Evolutionary conservation across 1,140 invertebrate genomes (phyloP).

Genomic region (Contarinia nasturtii): DNA sequence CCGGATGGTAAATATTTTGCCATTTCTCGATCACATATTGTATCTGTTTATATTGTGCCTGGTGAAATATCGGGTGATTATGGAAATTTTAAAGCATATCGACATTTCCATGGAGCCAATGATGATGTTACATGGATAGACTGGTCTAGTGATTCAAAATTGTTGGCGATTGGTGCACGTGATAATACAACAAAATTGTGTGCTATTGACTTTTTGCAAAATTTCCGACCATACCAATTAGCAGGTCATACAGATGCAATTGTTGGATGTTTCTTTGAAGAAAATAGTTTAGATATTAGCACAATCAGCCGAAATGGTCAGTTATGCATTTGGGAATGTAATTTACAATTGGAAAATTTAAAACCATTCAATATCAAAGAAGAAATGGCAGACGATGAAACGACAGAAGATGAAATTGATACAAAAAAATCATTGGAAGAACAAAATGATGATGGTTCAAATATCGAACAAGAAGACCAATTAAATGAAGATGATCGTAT

Average conservation of each 20-base stretch:
- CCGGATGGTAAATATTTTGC: constrained; percentile 88
- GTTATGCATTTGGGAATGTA: constrained; percentile 77
- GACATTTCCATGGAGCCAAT: constrained; percentile 56
- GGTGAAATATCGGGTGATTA: constrained; percentile 58
- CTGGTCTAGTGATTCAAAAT: constrained; percentile 81
- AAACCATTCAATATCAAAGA: constrained; percentile 26
- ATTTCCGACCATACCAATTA: constrained; percentile 51
- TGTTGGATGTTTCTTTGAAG: constrained; percentile 74
- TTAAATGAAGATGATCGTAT: neutral
- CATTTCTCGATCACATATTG: constrained; percentile 67
- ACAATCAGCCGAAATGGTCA: constrained; percentile 52
- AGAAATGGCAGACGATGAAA: constrained; percentile 11
- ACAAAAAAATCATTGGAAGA: constrained; percentile 27
- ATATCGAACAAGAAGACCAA: constrained; percentile 16
- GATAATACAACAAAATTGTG: constrained; percentile 72
- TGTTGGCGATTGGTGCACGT: constrained; percentile 69
- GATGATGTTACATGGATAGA: constrained; percentile 71
- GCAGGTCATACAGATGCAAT: constrained; percentile 67
- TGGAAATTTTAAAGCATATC: constrained; percentile 73
- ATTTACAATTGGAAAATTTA: constrained; percentile 28
- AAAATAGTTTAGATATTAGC: constrained; percentile 59
- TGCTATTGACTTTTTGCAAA: constrained; percentile 48
- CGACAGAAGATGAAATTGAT: constrained; percentile 31
- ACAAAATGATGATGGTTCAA: constrained; percentile 25
- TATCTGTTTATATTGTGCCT: constrained; percentile 75